Evolutionary conservation across 2,797 vertebrate genomes (phyloP).

Genomic region (Notolabrus celidotus): DNA sequence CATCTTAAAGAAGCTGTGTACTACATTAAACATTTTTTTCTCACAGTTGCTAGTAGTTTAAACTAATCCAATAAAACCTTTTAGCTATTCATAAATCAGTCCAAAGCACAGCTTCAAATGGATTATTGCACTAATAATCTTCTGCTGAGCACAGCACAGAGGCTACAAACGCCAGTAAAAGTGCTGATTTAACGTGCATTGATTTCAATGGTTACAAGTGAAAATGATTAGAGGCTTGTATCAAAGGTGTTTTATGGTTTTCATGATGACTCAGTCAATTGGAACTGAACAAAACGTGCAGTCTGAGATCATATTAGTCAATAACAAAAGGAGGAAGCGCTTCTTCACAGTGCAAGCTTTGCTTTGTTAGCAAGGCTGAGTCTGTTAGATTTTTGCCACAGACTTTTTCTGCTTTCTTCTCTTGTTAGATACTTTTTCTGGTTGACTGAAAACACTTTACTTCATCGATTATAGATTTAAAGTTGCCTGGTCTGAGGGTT

Average conservation of each 20-base stretch:
- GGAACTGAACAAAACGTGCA: conserved; percentile 20
- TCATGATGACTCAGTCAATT: conserved; percentile 20
- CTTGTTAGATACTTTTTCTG: too few species aligned
- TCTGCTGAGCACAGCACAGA: conserved; percentile 30
- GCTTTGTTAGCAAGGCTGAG: not conserved
- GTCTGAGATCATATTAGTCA: not conserved
- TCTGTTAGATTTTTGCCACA: too few species aligned
- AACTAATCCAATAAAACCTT: conserved; percentile 35
- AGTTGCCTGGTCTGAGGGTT: too few species aligned
- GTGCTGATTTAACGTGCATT: conserved; percentile 24
- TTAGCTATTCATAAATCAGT: conserved; percentile 38
- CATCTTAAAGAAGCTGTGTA: conserved; percentile 3
- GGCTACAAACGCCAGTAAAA: conserved; percentile 11
- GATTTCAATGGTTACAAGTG: conserved; percentile 6
- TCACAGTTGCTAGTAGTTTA: conserved; percentile 26
- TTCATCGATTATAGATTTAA: too few species aligned
- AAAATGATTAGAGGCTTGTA: conserved; percentile 23
- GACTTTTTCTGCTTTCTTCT: too few species aligned
- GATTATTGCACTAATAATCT: conserved; percentile 41
- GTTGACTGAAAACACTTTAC: too few species aligned
- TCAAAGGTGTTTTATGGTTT: conserved; percentile 21
- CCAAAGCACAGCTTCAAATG: conserved; percentile 22
- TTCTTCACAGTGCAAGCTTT: not conserved
- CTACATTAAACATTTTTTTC: conserved; percentile 5
- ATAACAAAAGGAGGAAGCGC: not conserved